Percentiles rank a stretch among this genome's conserved stretches.
Evolutionary conservation across 2,113 vertebrate genomes (phyloP).

Genomic region (Amazona vittata): DNA sequence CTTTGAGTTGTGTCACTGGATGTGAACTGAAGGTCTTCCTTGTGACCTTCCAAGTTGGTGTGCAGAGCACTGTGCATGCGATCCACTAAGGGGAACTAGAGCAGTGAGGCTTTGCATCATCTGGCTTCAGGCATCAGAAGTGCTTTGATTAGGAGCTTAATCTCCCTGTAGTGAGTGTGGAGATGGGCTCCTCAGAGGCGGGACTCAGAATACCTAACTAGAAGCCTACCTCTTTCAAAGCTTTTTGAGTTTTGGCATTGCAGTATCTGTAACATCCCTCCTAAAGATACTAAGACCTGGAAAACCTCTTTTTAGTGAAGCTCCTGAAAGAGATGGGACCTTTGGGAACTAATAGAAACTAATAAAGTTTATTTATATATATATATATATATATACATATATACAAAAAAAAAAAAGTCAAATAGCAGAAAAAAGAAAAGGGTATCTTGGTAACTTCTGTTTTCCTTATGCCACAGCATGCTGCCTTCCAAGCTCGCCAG

Average conservation of each 20-base stretch:
- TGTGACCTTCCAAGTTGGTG: background rate
- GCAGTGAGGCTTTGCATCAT: background rate
- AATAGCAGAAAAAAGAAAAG: background rate
- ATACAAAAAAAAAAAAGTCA: background rate
- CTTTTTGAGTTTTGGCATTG: background rate
- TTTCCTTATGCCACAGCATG: background rate
- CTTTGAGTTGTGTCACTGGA: background rate
- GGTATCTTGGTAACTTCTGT: background rate
- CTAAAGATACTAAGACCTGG: background rate
- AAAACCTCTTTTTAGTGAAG: background rate
- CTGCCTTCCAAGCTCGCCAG: background rate
- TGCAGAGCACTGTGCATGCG: fast-evolving
- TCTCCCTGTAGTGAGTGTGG: background rate
- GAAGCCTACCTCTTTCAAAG: background rate
- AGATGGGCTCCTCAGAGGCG: background rate
- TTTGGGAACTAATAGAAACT: background rate
- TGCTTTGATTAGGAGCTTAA: background rate
- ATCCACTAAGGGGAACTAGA: fast-evolving
- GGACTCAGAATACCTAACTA: background rate
- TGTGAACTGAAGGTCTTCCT: background rate
- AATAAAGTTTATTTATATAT: background rate
- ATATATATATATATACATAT: too few relatives aligned
- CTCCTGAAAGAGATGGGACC: background rate
- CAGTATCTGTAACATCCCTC: background rate
- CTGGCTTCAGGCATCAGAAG: background rate